Base-by-base conservation (phyloP, 92 coral and sea anemone species). In the Epizoanthus ramosus region DNA sequence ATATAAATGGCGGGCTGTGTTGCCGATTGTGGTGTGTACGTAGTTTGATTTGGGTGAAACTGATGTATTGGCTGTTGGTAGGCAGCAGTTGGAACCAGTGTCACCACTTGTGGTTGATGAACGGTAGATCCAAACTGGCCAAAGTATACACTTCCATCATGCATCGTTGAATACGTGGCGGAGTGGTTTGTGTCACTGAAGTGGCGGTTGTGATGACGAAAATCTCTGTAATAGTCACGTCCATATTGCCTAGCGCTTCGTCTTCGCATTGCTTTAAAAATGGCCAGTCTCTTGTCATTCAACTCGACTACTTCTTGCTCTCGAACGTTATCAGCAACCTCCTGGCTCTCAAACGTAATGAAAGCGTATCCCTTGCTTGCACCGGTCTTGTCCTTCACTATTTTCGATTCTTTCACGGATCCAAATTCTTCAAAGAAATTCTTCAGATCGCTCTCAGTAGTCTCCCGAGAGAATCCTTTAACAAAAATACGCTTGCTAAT, bases 331-430 rank as follows among this genome's bases (percentile, higher is more conserved):
- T 97, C 98, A 60, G 93, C 98, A 59, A 81, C 93, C 50, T 97
- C 98, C 87, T 97, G 95, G 31, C 94, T 92, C 60, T 97, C 99
- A 89, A 97, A 97, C 23, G 99, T 97, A 54, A 97, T 95, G 85
- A 97, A 97, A 64, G 97, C 99, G 57, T 97, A 97, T 14, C 98
- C 98, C 77, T 94, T 97, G 88, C 98, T 95, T 71, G 93, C 89
- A 37, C 99, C 99, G 88, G 92, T 92, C 84, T 94, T 93, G 83
- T 97, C 99, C 71, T 92, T 91, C 17, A 97, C 99, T 71, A 97
- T 95, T 80, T 97, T 97, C 80, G 92, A 91, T 71, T 92, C 92
- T 72, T 94, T 94, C 79, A 97, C 99, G 0, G 91, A 68, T 68
- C 99, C 99, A 76, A 83, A 97, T 35, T 86, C 92, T 84, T 97